phyloP scores from a whole-genome alignment of 92 coral and sea anemone species.

The Porites lobata region DNA sequence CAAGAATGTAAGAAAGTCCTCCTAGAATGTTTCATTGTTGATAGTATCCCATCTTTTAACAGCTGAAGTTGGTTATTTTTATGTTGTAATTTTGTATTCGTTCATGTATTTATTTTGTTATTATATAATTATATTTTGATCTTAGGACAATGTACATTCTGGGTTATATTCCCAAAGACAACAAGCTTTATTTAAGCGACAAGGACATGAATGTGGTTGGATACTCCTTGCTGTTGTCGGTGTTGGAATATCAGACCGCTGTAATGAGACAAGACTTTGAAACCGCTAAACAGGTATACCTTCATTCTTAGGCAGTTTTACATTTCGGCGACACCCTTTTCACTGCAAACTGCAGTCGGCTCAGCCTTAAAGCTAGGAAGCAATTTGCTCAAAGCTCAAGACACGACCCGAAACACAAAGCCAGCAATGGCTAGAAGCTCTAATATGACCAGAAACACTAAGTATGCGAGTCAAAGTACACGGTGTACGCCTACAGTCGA shows the following conservation, averaged over 20 bases:
- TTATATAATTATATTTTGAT: neutral
- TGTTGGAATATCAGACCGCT: constrained; percentile 98
- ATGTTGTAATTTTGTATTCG: neutral
- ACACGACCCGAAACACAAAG: no score
- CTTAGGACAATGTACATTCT: constrained; percentile 93
- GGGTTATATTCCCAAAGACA: constrained; percentile 99
- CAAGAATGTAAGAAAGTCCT: no score
- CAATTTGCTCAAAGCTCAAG: no score
- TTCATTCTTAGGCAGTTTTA: neutral
- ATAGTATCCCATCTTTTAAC: no score
- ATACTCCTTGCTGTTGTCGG: constrained; percentile 91
- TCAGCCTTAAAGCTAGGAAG: no score
- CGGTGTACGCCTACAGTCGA: no score
- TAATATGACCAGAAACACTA: no score
- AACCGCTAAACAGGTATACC: constrained; percentile 94
- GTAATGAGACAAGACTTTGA: constrained; percentile 99
- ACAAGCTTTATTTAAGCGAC: constrained; percentile 90
- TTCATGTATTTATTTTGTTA: neutral
- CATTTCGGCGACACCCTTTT: no score
- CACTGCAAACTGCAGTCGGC: no score
- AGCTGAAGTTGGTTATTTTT: neutral
- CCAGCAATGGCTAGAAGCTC: no score
- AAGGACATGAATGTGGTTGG: constrained; percentile 96
- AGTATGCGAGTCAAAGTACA: no score
- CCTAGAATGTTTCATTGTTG: no score